Evolutionary conservation across 2,888 invertebrate species (phyloP).

Genomic region (Achlya flavicornis): DNA sequence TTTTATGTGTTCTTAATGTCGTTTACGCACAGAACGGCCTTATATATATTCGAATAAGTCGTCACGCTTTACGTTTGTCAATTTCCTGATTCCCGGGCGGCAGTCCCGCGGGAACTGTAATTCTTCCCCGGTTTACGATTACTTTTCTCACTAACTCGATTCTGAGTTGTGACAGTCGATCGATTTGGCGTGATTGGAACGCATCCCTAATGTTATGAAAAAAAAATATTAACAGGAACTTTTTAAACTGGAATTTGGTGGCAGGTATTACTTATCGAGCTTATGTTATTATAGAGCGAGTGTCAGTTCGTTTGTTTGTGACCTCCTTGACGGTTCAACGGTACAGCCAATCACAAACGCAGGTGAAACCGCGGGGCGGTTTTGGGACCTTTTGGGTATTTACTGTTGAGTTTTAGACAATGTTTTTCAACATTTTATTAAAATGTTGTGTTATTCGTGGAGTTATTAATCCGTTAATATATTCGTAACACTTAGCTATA

Average conservation of each 20-base stretch:
- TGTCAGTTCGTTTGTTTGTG: no score
- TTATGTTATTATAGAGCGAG: background rate
- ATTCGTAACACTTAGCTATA: no score
- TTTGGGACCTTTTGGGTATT: no score
- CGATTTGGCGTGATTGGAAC: constrained; percentile 19
- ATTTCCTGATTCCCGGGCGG: constrained; percentile 31
- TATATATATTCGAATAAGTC: constrained; percentile 19
- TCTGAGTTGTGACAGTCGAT: constrained; percentile 17
- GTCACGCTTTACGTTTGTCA: constrained; percentile 35
- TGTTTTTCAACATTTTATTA: no score
- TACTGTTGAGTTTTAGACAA: no score
- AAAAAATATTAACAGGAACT: background rate
- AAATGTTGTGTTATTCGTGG: no score
- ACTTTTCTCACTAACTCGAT: constrained; percentile 19
- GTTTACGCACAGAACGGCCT: background rate
- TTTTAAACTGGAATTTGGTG: background rate
- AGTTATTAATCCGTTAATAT: no score
- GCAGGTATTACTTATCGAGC: background rate
- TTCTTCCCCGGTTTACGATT: constrained; percentile 33
- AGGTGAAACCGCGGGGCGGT: no score
- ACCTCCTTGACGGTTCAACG: no score
- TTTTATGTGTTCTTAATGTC: background rate
- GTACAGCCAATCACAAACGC: no score
- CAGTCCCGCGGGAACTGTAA: constrained; percentile 23
- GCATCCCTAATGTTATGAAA: constrained; percentile 11